Conservation (phyloP, 2,797 vertebrate species). For the Hylomyscus alleni region DNA sequence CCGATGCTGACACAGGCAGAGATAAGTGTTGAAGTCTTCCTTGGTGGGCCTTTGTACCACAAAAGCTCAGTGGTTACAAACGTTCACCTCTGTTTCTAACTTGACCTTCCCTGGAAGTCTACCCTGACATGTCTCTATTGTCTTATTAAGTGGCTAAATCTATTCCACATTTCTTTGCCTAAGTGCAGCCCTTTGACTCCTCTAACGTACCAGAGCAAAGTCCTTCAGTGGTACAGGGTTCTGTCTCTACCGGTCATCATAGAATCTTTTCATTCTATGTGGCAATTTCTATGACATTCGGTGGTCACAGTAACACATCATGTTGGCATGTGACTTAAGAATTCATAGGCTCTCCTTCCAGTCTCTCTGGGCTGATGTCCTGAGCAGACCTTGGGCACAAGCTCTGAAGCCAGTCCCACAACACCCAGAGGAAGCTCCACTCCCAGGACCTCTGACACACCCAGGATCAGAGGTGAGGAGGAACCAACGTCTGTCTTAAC, state of each 20-base stretch:
- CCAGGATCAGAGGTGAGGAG: too few species aligned
- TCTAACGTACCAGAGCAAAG: background rate
- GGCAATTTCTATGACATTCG: background rate
- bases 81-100: background rate
- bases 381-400: too few species aligned
- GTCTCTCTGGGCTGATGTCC: too few species aligned
- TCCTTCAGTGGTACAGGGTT: background rate
- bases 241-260: background rate
- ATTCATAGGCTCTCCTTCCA: background rate
- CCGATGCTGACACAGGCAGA: background rate
- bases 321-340: background rate
- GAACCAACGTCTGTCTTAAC: too few species aligned
- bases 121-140: background rate
- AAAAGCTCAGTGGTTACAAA: background rate
- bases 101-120: background rate
- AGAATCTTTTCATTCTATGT: background rate
- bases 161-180: constrained; percentile 52
- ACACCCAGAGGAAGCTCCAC: too few species aligned
- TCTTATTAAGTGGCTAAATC: background rate
- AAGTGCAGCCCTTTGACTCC: background rate
- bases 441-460: too few species aligned
- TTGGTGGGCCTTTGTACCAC: background rate
- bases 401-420: too few species aligned
- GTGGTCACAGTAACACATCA: background rate
- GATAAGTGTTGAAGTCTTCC: background rate